A percentile compares a stretch with the other conserved stretches of the same genome.
Evolutionary conservation across 1,140 invertebrate species (phyloP).

Genomic region (Monochamus saltuarius): DNA sequence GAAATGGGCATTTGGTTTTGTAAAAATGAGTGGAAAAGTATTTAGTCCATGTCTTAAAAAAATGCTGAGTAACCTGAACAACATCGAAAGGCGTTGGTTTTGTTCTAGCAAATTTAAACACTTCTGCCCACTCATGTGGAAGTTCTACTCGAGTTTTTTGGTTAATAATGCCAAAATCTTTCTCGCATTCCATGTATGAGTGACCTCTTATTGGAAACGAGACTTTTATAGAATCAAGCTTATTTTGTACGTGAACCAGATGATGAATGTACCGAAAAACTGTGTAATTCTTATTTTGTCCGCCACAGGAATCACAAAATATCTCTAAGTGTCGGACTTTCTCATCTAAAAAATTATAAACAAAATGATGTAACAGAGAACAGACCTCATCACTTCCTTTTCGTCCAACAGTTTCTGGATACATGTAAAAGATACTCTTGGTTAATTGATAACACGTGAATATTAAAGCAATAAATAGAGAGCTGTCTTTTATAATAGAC

Average conservation of each 20-base stretch:
- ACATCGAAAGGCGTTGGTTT: neutral
- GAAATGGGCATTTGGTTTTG: constrained; percentile 16
- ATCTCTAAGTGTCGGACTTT: constrained; percentile 26
- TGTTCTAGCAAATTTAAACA: constrained; percentile 1
- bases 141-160: constrained; percentile 7
- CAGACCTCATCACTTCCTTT: neutral
- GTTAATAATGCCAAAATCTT: too few relatives aligned
- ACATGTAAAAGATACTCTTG: neutral
- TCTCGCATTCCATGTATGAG: constrained; percentile 34
- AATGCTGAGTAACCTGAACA: constrained; percentile 1
- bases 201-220: too few relatives aligned
- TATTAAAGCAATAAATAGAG: neutral
- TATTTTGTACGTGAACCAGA: constrained; percentile 9
- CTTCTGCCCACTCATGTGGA: neutral
- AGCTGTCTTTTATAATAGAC: too few relatives aligned
- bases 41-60: neutral
- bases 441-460: neutral
- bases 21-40: too few relatives aligned
- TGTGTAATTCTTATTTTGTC: constrained; percentile 45
- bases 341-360: constrained; percentile 19
- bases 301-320: constrained; percentile 39
- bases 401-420: neutral
- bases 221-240: constrained; percentile 7
- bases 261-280: constrained; percentile 32
- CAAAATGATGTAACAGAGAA: neutral